These are phyloP conservation scores for Drosophila macrothrix DNA, from an alignment of 2,888 invertebrate genomes.

Conservation along the genomic window DNA sequence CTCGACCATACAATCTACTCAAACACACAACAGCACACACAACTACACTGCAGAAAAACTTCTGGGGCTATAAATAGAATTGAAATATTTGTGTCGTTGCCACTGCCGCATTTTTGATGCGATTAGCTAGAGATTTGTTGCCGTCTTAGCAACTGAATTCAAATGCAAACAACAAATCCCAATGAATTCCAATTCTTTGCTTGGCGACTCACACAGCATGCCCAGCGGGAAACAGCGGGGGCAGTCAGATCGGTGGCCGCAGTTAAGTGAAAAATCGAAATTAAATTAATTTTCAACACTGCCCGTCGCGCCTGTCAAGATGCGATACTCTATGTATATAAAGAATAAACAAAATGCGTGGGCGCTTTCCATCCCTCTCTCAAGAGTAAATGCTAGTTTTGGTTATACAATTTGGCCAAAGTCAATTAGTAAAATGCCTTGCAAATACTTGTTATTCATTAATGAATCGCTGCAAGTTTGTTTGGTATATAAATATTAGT, in stretches of 20 bases:
- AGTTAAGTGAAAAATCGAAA: slow-evolving; percentile 48
- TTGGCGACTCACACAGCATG: neutral
- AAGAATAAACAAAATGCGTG: slow-evolving; percentile 23
- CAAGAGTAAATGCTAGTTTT: slow-evolving; percentile 13
- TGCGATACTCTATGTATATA: neutral
- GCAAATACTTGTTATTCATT: slow-evolving; percentile 28
- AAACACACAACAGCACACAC: slow-evolving; percentile 5
- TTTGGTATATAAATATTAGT: slow-evolving; percentile 22
- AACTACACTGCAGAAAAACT: neutral
- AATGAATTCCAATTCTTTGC: slow-evolving; percentile 40
- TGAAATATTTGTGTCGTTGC: slow-evolving; percentile 37
- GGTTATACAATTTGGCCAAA: slow-evolving; percentile 17
- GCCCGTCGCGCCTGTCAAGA: slow-evolving; percentile 14
- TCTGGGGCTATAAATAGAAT: slow-evolving; percentile 46
- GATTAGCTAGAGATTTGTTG: slow-evolving; percentile 69
- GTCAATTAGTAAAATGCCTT: slow-evolving; percentile 40
- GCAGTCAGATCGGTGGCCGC: neutral
- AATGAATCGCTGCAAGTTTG: slow-evolving; percentile 19
- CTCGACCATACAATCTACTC: slow-evolving; percentile 14
- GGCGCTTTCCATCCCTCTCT: neutral
- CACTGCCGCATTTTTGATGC: slow-evolving; percentile 63
- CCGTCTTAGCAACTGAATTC: slow-evolving; percentile 59
- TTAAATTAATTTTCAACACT: slow-evolving; percentile 48
- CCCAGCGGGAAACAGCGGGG: neutral
- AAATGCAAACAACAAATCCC: slow-evolving; percentile 52